These are phyloP conservation scores for Amaurobius ferox DNA, from an alignment of 2,888 invertebrate genomes.

Conservation along the genomic window DNA sequence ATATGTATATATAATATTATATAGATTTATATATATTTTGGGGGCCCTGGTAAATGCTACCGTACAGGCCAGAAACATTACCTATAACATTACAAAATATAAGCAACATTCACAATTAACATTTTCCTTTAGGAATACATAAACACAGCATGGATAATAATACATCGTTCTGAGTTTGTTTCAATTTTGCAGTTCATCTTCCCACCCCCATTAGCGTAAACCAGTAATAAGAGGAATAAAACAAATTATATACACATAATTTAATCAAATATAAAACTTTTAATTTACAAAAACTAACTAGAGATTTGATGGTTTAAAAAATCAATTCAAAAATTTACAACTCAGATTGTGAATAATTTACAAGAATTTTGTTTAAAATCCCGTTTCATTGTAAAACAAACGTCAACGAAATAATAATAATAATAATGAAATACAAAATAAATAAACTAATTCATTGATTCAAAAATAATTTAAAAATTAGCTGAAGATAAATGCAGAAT, in stretches of 20 bases:
- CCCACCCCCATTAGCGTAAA: background rate
- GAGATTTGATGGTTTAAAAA: no score
- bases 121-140: conserved; percentile 31
- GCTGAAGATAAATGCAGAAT: background rate
- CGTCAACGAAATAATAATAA: no score
- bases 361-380: no score
- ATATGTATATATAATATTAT: conserved; percentile 51
- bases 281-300: background rate
- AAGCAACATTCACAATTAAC: conserved; percentile 58
- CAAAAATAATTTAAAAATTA: background rate
- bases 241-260: conserved; percentile 12
- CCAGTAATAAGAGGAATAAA: background rate
- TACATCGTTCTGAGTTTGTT: background rate
- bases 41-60: conserved; percentile 21
- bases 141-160: conserved; percentile 28
- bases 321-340: background rate
- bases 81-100: conserved; percentile 64
- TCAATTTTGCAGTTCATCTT: background rate
- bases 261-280: background rate
- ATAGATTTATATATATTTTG: conserved; percentile 48
- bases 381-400: no score
- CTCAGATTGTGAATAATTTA: conserved; percentile 3
- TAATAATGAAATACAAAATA: background rate
- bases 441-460: background rate
- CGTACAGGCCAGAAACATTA: conserved; percentile 43